Evolutionary conservation across 2,888 invertebrate species (phyloP), one percentile per base, ranked within the genome.

Genomic region (Netelia melanura): DNA sequence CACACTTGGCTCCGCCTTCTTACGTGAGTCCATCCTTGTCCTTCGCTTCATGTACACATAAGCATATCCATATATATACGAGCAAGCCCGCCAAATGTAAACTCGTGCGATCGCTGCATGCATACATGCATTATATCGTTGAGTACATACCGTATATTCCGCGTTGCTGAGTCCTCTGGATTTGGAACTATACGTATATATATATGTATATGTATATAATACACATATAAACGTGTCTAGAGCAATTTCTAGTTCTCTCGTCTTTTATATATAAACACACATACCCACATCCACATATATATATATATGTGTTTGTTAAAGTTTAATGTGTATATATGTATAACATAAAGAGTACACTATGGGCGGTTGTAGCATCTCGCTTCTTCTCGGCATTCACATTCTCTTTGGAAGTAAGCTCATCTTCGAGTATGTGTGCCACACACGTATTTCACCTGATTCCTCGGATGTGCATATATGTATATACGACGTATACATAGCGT

Each of bases 111-210:
- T 85, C 85, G 82, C 82, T 80, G 71, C 85, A 85, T 85, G 85
- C 82, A 85, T 85, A 85, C 85, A 85, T 85, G 85, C 85, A 85
- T 85, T 85, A 85, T 85, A 76, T 80, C 79, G 85, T 82, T 80
- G 79, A 82, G 85, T 82, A 82, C 82, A 82, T 82, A 76, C 79
- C 76, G 68, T 82, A 85, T 82, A 82, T 82, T 84, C 74, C 81
- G 77, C 56, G 65, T 71, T 74, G 78, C 74, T 56, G 77, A 77
- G 77, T 81, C 77, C 71, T 9, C 77, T 81, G 76, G 76, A 71
- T 80, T 81, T 67, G 72, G 30, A 30, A 30, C 30, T 75, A 30
- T 71, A 11, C 64, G 21, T 65, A 38, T 54, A 72, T 72, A 43
- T 65, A 72, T 58, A 25, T 68, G 56, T 65, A 54, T 23, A 61